phyloP scores from a whole-genome alignment of 2,797 vertebrate genomes.

The Poecilia picta region DNA sequence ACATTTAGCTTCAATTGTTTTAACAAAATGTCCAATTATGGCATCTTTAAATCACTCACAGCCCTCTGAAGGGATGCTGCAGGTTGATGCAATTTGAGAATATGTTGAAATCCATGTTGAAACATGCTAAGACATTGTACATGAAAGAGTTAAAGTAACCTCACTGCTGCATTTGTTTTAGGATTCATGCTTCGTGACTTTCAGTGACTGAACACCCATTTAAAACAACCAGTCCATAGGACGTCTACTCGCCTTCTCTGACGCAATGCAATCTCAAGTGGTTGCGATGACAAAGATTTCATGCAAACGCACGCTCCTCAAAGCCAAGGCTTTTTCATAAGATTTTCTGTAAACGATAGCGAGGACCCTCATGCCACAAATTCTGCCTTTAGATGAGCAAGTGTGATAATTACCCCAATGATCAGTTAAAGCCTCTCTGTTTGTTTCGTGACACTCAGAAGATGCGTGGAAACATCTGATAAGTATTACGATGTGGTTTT shows the following conservation, averaged over 20 bases:
- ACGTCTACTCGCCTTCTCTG: constrained; percentile 8
- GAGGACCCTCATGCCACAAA: constrained; percentile 26
- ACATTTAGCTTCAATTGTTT: not conserved
- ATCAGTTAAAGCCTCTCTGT: not conserved
- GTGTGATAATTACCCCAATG: not conserved
- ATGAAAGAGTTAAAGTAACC: not conserved
- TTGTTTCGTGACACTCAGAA: not conserved
- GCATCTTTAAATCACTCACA: not conserved
- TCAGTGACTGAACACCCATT: not conserved
- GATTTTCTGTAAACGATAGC: constrained; percentile 33
- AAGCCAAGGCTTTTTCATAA: constrained; percentile 1
- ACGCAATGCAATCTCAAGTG: not conserved
- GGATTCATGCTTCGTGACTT: not conserved
- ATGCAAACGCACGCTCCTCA: not conserved
- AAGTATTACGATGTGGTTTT: constrained; percentile 36
- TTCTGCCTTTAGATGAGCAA: not conserved
- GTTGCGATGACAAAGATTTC: constrained; percentile 7
- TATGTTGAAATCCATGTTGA: not conserved
- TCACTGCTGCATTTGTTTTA: not conserved
- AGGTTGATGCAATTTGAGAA: not conserved
- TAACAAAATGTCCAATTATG: not conserved
- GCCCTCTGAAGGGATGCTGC: not conserved
- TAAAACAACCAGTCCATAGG: not conserved
- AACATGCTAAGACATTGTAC: too few species aligned
- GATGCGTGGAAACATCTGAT: constrained; percentile 50